Evolutionary conservation across 2,888 invertebrate genomes (phyloP).

Genomic region (Cataglyphis livida): DNA sequence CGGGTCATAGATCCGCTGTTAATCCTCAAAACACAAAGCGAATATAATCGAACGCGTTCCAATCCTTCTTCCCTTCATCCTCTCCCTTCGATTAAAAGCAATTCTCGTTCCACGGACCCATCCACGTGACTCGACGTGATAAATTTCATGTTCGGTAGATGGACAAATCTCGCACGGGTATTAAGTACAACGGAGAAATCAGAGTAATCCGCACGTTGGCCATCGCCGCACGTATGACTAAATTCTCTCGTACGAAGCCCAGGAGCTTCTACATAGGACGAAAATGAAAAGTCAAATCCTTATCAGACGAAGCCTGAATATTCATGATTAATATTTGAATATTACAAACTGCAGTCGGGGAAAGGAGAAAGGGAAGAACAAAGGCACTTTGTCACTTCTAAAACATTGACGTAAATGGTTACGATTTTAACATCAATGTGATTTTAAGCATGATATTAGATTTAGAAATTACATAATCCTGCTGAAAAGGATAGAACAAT

Average conservation of each 20-base stretch:
- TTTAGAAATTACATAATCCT: not conserved
- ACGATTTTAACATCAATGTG: conserved; percentile 20
- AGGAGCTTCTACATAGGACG: not conserved
- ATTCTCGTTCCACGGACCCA: conserved; percentile 25
- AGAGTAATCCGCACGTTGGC: conserved; percentile 63
- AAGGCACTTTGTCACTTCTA: not conserved
- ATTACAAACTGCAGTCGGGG: conserved; percentile 30
- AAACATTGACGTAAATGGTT: conserved; percentile 17
- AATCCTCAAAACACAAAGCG: conserved; percentile 18
- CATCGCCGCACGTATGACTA: conserved; percentile 51
- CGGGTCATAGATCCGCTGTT: conserved; percentile 18
- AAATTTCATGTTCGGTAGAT: conserved; percentile 20
- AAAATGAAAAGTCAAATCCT: conserved; percentile 42
- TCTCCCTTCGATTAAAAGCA: conserved; percentile 24
- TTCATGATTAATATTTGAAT: conserved; percentile 50
- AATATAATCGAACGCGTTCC: not conserved
- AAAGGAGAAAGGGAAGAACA: not conserved
- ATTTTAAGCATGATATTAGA: conserved; percentile 9
- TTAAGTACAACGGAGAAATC: conserved; percentile 53
- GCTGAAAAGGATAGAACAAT: not conserved
- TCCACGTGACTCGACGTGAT: conserved; percentile 22
- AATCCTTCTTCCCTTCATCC: not conserved
- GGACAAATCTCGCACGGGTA: conserved; percentile 33
- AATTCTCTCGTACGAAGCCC: conserved; percentile 18
- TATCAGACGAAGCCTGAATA: conserved; percentile 37